Conservation (phyloP, 2,797 vertebrate species). For the Cuniculus paca region DNA sequence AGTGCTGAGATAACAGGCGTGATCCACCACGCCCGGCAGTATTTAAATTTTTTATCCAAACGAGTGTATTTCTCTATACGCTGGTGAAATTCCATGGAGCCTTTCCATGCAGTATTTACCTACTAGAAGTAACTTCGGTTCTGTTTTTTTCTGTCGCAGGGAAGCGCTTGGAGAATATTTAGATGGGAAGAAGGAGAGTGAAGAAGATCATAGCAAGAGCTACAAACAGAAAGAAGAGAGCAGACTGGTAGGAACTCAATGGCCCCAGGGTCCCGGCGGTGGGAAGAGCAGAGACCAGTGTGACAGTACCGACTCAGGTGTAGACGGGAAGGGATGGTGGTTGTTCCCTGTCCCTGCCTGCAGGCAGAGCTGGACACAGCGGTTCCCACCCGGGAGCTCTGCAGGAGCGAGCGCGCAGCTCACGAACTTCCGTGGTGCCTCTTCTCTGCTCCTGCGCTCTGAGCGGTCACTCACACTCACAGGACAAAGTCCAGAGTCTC, state of each 20-base stretch:
- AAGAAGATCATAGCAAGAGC: slow-evolving; percentile 86
- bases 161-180: slow-evolving; percentile 85
- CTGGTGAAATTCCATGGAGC: not conserved
- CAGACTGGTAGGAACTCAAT: slow-evolving; percentile 85
- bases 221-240: slow-evolving; percentile 88
- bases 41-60: not conserved
- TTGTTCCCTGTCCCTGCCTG: not conserved
- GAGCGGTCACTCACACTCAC: not conserved
- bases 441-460: not conserved
- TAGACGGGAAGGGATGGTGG: not conserved
- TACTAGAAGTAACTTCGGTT: not conserved
- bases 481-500: not conserved
- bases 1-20: too few species aligned
- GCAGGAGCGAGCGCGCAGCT: not conserved
- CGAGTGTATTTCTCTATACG: not conserved
- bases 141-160: slow-evolving; percentile 78
- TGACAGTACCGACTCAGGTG: not conserved
- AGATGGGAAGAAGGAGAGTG: slow-evolving; percentile 72
- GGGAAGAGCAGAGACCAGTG: rapidly evolving
- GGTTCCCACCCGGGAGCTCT: not conserved
- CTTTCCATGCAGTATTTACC: not conserved
- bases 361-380: not conserved
- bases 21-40: too few species aligned
- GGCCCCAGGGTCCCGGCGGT: not conserved
- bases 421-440: not conserved